Base-by-base conservation (phyloP, 2,888 invertebrate species). In the Tetramorium bicarinatum region DNA sequence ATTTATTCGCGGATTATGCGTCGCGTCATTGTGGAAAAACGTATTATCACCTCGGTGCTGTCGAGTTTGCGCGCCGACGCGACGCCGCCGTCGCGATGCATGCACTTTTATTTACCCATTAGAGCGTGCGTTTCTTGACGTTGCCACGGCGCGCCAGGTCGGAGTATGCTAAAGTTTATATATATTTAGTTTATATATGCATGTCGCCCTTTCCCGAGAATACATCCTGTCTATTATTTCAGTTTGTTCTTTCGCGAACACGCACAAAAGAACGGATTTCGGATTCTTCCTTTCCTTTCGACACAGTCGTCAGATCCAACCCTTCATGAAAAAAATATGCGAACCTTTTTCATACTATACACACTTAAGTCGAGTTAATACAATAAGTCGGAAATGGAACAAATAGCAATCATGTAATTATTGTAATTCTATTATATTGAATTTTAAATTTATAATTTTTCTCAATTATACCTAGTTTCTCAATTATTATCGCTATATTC, bases 1-100 rank as follows among this genome's bases (percentile, higher is more conserved):
- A 76, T 76, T 66, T 76, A 76, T 76, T 76, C 76, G 38, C 52
- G 76, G 76, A 76, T 76, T 76, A 76, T 66, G 76, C 76, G 52
- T 76, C 66, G 41, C 38, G 76, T 76, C 76, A 66, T 66, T 25
- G 52, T 41, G 76, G 66, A 38, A 66, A 76, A 76, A 76, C 34
- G 66, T 76, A 66, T 76, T 76, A 76, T 66, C 66, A 41, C 25
- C 34, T 9, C 52, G 52, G 76, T 66, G 76, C 52, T 52, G 76
- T 76, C 41, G 76, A 41, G 76, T 52, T 76, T 76, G 66, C 66
- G 38, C 25, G 64, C n/a, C 52, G 49, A 49, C 62, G 47, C 29
- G 62, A 29, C 62, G 75, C 52, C 47, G 29, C 6, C 47, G 52
- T 76, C 76, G 52, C 52, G 66, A 76, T 13, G 76, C 52, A 41